These are phyloP conservation scores for Danio rerio DNA, from an alignment of 2,113 vertebrate species.

Conservation along the genomic window GRCz12tu NC_133185.1:4355001-4355500, in stretches of 20 bases:
- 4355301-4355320: not conserved
- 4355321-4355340: not conserved
- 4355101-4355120: too few species aligned
- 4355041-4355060: too few species aligned
- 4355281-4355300: conserved; percentile 3
- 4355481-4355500: conserved; percentile 53
- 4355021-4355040: too few species aligned
- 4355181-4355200: not conserved
- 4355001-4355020: too few species aligned
- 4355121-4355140: not conserved
- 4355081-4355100: too few species aligned
- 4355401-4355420: conserved; percentile 39
- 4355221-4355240: not conserved
- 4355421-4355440: conserved; percentile 42
- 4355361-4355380: not conserved
- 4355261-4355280: not conserved
- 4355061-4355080: too few species aligned
- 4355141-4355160: not conserved
- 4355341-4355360: not conserved
- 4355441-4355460: conserved; percentile 40
- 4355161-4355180: not conserved
- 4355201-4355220: not conserved
- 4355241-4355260: conserved; percentile 5
- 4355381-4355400: conserved; percentile 5
- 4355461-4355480: conserved; percentile 42